These are phyloP conservation scores for Homarus gammarus DNA, from an alignment of 2,888 invertebrate genomes.

Conservation along the genomic window DNA sequence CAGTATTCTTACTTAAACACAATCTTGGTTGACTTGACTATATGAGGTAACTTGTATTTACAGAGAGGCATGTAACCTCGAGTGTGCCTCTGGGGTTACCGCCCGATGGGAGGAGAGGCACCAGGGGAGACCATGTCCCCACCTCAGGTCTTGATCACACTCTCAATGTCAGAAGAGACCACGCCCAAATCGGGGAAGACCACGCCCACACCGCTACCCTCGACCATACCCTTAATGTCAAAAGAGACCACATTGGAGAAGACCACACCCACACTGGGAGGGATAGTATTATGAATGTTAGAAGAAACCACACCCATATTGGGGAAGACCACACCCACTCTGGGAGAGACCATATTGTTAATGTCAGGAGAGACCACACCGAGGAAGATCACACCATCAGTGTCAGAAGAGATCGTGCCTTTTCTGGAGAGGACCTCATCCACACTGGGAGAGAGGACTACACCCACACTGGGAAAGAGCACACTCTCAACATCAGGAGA, in stretches of 20 bases:
- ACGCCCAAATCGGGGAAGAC: background rate
- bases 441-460: background rate
- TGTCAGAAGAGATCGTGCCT: too few relatives aligned
- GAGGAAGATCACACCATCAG: background rate
- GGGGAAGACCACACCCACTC: background rate
- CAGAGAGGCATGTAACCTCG: slow-evolving; percentile 87
- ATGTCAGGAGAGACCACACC: background rate
- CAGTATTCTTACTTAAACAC: too few relatives aligned
- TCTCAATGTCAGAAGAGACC: background rate
- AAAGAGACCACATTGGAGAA: background rate
- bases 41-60: too few relatives aligned
- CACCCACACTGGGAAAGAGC: too few relatives aligned
- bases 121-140: background rate
- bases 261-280: background rate
- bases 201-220: background rate
- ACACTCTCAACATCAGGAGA: too few relatives aligned
- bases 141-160: background rate
- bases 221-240: background rate
- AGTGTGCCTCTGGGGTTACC: slow-evolving; percentile 83
- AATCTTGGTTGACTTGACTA: too few relatives aligned
- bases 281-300: background rate
- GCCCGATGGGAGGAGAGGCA: slow-evolving; percentile 43
- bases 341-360: background rate
- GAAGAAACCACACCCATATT: background rate
- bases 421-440: too few relatives aligned